A percentile compares a stretch with the other conserved stretches of the same genome.
Evolutionary conservation across 2,888 invertebrate genomes (phyloP).

Genomic region (Acronicta alni): DNA sequence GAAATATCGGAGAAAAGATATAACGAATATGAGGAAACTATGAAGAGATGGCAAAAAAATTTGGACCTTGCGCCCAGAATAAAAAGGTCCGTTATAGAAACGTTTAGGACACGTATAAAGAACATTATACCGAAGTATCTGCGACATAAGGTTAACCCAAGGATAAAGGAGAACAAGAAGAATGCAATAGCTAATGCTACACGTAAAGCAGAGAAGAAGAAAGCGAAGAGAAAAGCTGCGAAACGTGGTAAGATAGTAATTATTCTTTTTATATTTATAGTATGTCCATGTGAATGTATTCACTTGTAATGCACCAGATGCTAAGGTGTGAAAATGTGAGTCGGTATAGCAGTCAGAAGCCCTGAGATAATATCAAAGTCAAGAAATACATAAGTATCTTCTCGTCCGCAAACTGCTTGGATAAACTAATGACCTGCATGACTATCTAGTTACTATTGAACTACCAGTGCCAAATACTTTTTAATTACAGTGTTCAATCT

Average conservation of each 20-base stretch:
- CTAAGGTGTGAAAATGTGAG: too few relatives aligned
- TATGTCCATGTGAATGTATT: too few relatives aligned
- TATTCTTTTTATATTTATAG: not conserved
- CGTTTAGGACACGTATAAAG: constrained; percentile 64
- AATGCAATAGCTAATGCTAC: constrained; percentile 23
- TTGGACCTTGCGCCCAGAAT: constrained; percentile 60
- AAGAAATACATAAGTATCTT: too few relatives aligned
- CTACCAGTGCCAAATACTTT: too few relatives aligned
- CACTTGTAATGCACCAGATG: too few relatives aligned
- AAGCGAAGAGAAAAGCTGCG: constrained; percentile 16
- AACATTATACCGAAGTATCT: constrained; percentile 77
- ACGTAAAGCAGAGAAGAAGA: constrained; percentile 11
- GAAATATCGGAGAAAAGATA: constrained; percentile 63
- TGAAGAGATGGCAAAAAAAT: constrained; percentile 74
- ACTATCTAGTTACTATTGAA: too few relatives aligned
- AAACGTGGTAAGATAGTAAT: constrained; percentile 11
- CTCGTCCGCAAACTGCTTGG: too few relatives aligned
- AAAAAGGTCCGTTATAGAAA: constrained; percentile 64
- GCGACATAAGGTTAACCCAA: constrained; percentile 70
- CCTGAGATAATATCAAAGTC: too few relatives aligned
- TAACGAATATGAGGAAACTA: constrained; percentile 66
- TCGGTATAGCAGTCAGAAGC: too few relatives aligned
- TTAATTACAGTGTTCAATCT: too few relatives aligned
- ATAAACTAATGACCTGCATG: too few relatives aligned
- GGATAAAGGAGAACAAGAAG: constrained; percentile 55